Percentiles rank a stretch among this genome's conserved stretches.
phyloP scores from a whole-genome alignment of 2,797 vertebrate species.

The Coluber constrictor region DNA sequence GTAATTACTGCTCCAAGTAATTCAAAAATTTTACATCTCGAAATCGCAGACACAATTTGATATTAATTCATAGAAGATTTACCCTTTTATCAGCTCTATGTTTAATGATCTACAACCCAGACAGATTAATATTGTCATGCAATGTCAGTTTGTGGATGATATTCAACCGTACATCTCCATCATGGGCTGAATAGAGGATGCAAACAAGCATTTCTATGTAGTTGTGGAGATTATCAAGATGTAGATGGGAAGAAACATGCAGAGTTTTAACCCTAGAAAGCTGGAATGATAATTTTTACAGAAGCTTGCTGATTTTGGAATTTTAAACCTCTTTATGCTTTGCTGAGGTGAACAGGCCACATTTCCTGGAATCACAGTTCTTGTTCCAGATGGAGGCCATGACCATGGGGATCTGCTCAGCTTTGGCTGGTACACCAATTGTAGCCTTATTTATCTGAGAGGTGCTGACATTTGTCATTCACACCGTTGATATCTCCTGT shows the following conservation, averaged over 20 bases:
- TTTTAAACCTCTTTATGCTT: background rate
- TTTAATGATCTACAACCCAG: background rate
- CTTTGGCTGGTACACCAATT: background rate
- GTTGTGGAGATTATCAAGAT: background rate
- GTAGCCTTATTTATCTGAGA: background rate
- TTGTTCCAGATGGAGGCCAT: background rate
- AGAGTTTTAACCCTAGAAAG: background rate
- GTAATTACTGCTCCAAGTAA: background rate
- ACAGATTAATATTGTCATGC: background rate
- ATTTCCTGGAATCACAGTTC: background rate
- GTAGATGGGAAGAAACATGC: background rate
- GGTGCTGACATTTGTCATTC: background rate
- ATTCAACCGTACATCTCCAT: background rate
- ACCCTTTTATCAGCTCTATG: background rate
- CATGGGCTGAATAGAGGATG: background rate
- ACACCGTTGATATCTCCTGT: background rate
- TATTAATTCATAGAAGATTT: background rate
- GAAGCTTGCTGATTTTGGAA: background rate
- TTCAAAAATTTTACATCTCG: background rate
- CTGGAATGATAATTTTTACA: background rate
- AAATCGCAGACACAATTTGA: background rate
- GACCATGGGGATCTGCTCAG: background rate
- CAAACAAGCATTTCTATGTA: background rate
- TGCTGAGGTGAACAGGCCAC: background rate
- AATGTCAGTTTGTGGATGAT: background rate